Evolutionary conservation across 2,797 vertebrate species (phyloP).

Genomic region (Linurgus olivaceus): DNA sequence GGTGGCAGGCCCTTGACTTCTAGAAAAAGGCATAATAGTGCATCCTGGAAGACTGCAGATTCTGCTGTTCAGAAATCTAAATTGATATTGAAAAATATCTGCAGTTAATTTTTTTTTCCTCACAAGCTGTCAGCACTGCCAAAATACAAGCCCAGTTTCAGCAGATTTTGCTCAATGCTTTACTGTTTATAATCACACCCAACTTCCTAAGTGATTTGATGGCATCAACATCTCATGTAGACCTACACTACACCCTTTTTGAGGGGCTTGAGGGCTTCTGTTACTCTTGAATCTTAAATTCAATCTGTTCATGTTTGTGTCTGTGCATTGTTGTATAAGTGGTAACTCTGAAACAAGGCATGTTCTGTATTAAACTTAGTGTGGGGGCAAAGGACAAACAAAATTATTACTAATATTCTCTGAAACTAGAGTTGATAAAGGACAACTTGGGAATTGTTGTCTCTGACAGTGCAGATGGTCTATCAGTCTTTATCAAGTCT

Average conservation of each 20-base stretch:
- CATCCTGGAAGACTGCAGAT: background rate
- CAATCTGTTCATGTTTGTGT: rapidly evolving
- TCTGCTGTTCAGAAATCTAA: background rate
- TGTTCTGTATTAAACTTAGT: background rate
- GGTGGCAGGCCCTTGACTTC: background rate
- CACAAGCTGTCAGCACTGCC: background rate
- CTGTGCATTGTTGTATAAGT: background rate
- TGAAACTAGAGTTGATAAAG: background rate
- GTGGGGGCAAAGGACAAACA: background rate
- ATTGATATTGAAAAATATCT: background rate
- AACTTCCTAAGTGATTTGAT: background rate
- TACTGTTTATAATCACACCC: background rate
- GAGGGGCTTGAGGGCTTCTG: background rate
- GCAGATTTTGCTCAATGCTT: background rate
- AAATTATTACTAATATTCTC: background rate
- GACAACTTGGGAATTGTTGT: background rate
- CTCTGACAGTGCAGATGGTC: background rate
- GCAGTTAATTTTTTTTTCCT: background rate
- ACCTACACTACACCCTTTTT: background rate
- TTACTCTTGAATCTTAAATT: background rate
- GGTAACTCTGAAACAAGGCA: background rate
- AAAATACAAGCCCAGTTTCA: background rate
- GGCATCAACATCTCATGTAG: background rate
- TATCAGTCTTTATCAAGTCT: background rate
- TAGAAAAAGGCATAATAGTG: background rate